Evolutionary conservation across 1,140 invertebrate species (phyloP).

Genomic region (Akabosia matsudoensis): DNA sequence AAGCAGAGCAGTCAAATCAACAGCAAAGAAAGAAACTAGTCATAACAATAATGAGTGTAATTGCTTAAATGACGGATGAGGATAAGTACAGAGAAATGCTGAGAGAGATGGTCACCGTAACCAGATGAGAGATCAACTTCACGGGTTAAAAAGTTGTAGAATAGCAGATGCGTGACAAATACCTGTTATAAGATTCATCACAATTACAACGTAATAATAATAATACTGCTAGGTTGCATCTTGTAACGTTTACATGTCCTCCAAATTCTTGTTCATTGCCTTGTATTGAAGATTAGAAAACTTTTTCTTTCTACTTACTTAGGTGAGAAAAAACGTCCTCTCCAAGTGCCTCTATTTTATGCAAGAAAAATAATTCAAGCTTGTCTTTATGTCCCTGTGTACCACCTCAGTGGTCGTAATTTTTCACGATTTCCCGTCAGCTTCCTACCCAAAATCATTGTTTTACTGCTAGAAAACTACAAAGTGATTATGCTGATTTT

Average conservation of each 20-base stretch:
- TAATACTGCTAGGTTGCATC: neutral
- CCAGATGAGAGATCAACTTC: constrained; percentile 4
- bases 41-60: neutral
- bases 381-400: no score
- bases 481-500: constrained; percentile 24
- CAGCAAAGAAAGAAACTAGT: neutral
- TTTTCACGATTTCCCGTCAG: no score
- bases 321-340: no score
- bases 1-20: neutral
- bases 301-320: no score
- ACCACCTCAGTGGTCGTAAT: no score
- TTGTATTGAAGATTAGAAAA: no score
- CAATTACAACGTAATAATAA: neutral
- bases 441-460: neutral
- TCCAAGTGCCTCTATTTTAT: no score
- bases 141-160: neutral
- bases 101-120: neutral
- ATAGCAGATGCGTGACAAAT: constrained; percentile 20
- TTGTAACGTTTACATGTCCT: neutral
- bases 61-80: constrained; percentile 10
- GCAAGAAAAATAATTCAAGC: no score
- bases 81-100: neutral
- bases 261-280: no score
- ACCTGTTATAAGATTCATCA: neutral
- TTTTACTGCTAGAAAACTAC: constrained; percentile 11